Percentiles rank a stretch among this genome's conserved stretches.
Conservation (phyloP, 2,797 vertebrate species). For the Sebastes vulpes region DNA sequence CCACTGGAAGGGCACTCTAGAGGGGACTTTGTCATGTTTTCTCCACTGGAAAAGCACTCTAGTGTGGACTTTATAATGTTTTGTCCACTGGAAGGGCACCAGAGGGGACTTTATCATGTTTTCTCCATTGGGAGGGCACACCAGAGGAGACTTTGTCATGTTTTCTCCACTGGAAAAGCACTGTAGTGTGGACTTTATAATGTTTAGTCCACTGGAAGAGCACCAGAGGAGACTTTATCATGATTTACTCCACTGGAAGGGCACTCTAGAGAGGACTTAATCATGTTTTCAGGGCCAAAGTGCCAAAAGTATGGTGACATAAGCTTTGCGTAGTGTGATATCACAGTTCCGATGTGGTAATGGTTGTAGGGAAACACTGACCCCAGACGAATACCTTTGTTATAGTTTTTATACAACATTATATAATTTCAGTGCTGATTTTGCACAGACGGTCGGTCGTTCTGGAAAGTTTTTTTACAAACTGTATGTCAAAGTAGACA, state of each 20-base stretch:
- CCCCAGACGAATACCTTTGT: background rate
- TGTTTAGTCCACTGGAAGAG: no score
- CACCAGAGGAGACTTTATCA: no score
- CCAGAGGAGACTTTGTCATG: rapidly evolving
- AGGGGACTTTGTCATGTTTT: rapidly evolving
- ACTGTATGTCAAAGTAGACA: background rate
- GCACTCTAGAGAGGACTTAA: no score
- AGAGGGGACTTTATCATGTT: no score
- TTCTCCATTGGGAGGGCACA: rapidly evolving
- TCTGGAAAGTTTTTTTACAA: background rate
- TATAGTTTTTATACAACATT: background rate
- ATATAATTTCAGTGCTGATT: background rate
- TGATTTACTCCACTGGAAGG: no score
- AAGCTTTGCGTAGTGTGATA: no score
- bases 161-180: no score
- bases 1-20: no score
- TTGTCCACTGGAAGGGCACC: no score
- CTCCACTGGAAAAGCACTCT: rapidly evolving
- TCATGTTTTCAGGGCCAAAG: no score
- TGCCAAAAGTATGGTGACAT: no score
- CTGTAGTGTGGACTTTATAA: no score
- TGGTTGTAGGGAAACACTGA: background rate
- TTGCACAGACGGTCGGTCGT: background rate
- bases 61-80: rapidly evolving
- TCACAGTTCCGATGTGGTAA: background rate